These are phyloP conservation scores for Delia radicum DNA, from an alignment of 1,140 invertebrate species.

Conservation along the genomic window DNA sequence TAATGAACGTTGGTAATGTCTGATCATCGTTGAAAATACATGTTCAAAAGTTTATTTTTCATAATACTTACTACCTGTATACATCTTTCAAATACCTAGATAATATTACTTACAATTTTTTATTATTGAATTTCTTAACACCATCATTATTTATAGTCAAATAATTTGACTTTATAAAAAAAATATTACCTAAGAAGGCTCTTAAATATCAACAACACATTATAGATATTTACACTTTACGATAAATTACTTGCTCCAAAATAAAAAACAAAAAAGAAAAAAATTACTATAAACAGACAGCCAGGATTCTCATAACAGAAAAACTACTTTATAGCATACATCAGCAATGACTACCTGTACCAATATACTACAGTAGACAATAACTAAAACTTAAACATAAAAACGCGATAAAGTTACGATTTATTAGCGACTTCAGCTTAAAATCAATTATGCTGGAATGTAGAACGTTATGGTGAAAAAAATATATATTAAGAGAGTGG, in stretches of 20 bases:
- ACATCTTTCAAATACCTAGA: too few species aligned
- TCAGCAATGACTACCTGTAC: constrained; percentile 9
- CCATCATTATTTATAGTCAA: constrained; percentile 19
- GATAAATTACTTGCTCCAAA: constrained; percentile 16
- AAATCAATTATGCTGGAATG: constrained; percentile 57
- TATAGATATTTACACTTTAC: constrained; percentile 23
- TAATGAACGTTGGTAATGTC: too few species aligned
- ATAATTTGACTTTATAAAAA: neutral
- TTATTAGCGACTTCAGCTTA: constrained; percentile 54
- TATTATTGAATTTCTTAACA: neutral
- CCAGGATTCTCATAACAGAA: neutral
- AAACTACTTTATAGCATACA: neutral
- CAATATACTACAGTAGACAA: neutral
- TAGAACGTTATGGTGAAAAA: constrained; percentile 40
- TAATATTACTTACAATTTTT: too few species aligned
- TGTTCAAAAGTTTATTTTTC: too few species aligned
- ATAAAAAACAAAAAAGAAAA: neutral
- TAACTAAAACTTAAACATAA: constrained; percentile 19
- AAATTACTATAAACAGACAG: neutral
- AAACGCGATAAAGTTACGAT: constrained; percentile 52
- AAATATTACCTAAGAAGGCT: constrained; percentile 19
- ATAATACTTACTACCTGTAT: too few species aligned
- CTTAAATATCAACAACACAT: constrained; percentile 23
- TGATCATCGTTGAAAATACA: too few species aligned
- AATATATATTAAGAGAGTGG: constrained; percentile 7